Percentiles rank a stretch among this genome's conserved stretches.
phyloP scores from a whole-genome alignment of 2,888 invertebrate genomes.

The Laspeyria flexula region DNA sequence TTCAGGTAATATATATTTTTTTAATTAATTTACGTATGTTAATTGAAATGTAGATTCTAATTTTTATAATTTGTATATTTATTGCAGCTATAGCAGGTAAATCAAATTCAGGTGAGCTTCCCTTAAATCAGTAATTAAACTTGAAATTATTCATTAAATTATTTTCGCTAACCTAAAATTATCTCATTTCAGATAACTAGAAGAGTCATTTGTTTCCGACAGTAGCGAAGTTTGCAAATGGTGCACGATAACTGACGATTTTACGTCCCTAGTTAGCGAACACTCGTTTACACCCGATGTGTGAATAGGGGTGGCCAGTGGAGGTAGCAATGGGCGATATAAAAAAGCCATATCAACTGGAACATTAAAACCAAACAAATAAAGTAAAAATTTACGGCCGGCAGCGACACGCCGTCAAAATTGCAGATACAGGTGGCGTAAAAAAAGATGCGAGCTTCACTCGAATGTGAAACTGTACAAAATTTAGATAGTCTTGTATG shows the following conservation, averaged over 20 bases:
- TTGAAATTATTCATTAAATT: neutral
- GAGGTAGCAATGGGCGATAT: constrained; percentile 33
- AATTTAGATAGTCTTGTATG: neutral
- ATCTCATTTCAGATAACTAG: constrained; percentile 41
- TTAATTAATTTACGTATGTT: neutral
- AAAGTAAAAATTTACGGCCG: constrained; percentile 73
- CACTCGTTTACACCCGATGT: constrained; percentile 47
- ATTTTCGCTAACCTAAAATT: constrained; percentile 2
- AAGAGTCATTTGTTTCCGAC: constrained; percentile 48
- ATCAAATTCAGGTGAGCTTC: constrained; percentile 27
- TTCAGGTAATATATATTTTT: constrained; percentile 17
- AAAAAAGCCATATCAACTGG: constrained; percentile 47
- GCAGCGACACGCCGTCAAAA: constrained; percentile 61
- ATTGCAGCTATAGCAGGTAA: constrained; percentile 20
- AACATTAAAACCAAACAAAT: constrained; percentile 59
- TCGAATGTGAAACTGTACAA: constrained; percentile 2
- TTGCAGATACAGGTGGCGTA: constrained; percentile 67
- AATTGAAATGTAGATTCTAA: neutral
- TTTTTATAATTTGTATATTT: neutral
- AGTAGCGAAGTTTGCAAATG: constrained; percentile 49
- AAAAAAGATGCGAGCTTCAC: constrained; percentile 45
- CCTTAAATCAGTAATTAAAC: neutral
- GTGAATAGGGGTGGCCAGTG: constrained; percentile 33
- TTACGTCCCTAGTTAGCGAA: constrained; percentile 46
- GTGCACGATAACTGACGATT: constrained; percentile 47